These are phyloP conservation scores for Tragelaphus oryx DNA, from an alignment of 2,797 vertebrate genomes.

Conservation along the genomic window DNA sequence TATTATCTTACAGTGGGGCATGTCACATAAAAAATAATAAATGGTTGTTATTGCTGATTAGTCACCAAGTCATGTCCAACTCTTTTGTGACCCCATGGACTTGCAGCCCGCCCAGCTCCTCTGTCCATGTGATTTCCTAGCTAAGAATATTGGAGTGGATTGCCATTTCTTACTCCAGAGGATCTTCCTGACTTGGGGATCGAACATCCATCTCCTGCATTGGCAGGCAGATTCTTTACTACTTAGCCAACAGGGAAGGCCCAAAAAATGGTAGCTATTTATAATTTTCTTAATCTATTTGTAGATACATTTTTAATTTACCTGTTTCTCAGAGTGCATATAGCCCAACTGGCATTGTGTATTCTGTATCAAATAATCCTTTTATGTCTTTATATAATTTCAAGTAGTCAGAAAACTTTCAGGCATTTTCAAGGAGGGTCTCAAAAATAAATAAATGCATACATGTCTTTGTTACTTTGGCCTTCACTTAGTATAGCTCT, in stretches of 20 bases:
- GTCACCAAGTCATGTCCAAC: neutral
- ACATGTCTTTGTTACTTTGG: neutral
- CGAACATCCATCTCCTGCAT: neutral
- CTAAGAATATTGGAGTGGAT: neutral
- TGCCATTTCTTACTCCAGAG: neutral
- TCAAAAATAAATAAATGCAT: neutral
- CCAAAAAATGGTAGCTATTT: neutral
- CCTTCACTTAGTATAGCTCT: neutral
- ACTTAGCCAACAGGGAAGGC: neutral
- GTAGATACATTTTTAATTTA: neutral
- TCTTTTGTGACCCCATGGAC: neutral
- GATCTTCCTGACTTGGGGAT: neutral
- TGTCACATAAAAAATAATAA: neutral
- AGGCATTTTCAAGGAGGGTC: neutral
- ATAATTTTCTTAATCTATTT: neutral
- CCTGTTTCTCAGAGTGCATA: neutral
- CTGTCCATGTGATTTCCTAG: neutral
- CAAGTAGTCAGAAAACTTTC: neutral
- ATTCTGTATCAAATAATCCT: neutral
- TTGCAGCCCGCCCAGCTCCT: neutral
- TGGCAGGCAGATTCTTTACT: neutral
- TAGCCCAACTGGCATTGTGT: neutral
- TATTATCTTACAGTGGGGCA: neutral
- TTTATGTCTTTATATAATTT: neutral
- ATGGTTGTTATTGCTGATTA: neutral